Percentiles rank a stretch among this genome's conserved stretches.
Conservation (phyloP, 2,888 invertebrate species). For the Tricholauxania praeusta region DNA sequence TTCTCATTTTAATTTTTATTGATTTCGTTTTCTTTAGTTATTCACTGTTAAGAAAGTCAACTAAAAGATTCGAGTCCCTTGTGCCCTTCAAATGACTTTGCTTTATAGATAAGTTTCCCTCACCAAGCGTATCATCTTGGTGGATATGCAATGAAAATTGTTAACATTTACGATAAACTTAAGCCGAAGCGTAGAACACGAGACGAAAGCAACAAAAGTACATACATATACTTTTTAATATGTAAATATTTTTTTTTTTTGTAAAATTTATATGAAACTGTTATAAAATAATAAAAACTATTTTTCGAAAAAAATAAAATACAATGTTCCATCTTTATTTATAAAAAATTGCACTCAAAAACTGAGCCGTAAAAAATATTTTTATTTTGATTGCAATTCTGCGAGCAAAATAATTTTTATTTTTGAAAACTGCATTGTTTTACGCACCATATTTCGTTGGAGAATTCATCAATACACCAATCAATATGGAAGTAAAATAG, state of each 20-base stretch:
- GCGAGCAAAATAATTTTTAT: not conserved
- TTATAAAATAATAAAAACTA: not conserved
- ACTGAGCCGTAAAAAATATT: not conserved
- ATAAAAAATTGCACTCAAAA: not conserved
- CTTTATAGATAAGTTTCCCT: not conserved
- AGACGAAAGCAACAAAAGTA: not conserved
- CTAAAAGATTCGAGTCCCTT: not conserved
- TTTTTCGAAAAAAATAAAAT: not conserved
- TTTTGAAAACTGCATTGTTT: too few relatives aligned
- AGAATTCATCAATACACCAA: too few relatives aligned
- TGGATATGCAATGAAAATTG: not conserved
- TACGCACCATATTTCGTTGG: too few relatives aligned
- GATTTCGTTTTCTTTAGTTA: not conserved
- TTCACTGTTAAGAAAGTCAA: not conserved
- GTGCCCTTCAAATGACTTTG: not conserved
- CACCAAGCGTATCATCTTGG: not conserved
- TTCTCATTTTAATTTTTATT: not conserved
- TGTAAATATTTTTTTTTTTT: not conserved
- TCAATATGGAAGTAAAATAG: too few relatives aligned
- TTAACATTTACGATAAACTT: not conserved
- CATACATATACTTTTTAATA: not conserved
- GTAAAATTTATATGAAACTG: not conserved
- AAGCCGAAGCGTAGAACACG: slow-evolving; percentile 16
- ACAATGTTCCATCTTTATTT: not conserved
- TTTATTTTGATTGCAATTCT: not conserved